Evolutionary conservation across 2,113 vertebrate species (phyloP).

Genomic region (Hemibagrus wyckioides): DNA sequence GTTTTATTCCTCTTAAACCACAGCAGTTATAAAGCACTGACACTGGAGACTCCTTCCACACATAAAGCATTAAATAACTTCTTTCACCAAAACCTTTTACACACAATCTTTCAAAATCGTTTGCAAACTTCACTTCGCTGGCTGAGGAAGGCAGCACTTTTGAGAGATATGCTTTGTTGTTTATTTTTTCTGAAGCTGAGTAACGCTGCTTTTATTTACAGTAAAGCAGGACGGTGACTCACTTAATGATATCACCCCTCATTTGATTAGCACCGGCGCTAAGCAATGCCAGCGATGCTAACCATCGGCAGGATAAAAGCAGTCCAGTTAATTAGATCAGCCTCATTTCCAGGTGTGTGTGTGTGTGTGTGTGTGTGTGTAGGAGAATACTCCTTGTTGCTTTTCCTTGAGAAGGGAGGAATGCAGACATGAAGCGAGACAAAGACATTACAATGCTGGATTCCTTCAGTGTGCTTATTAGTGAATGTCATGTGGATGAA

Average conservation of each 20-base stretch:
- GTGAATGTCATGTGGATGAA: background rate
- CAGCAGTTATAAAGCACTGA: background rate
- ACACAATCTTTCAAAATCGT: background rate
- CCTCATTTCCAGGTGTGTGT: slow-evolving; percentile 9
- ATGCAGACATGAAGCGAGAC: slow-evolving; percentile 4
- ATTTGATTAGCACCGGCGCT: slow-evolving; percentile 17
- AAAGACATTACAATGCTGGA: background rate
- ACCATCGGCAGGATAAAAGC: slow-evolving; percentile 24
- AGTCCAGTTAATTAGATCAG: slow-evolving; percentile 14
- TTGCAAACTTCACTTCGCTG: background rate
- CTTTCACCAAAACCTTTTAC: background rate
- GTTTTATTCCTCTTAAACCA: background rate
- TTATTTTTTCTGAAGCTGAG: background rate
- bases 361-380: slow-evolving; percentile 17
- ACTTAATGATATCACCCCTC: slow-evolving; percentile 30
- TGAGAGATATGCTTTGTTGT: background rate
- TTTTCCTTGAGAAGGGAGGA: background rate
- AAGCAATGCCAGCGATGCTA: slow-evolving; percentile 8
- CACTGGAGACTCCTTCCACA: slow-evolving; percentile 1
- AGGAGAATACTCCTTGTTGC: background rate
- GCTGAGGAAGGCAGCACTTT: background rate
- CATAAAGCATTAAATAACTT: background rate
- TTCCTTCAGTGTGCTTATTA: background rate
- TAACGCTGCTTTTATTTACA: slow-evolving; percentile 1
- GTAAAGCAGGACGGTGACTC: slow-evolving; percentile 16